Percentiles rank a stretch among this genome's conserved stretches.
Evolutionary conservation across 1,140 invertebrate genomes (phyloP).

Genomic region (Leptonema lineaticorne): DNA sequence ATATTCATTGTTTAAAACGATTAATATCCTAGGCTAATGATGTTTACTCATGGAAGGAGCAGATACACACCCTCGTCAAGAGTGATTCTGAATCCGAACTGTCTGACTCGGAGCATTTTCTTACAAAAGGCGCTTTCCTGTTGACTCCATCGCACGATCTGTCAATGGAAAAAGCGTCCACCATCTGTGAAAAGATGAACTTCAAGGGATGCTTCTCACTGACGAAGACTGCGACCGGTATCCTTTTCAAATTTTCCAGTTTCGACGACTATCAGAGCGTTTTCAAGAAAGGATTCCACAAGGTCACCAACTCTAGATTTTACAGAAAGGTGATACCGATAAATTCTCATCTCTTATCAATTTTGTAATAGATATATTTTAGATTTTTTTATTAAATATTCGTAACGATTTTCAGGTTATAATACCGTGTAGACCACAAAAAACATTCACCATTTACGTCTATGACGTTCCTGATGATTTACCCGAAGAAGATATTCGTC

Average conservation of each 20-base stretch:
- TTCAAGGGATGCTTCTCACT: constrained; percentile 81
- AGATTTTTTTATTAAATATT: constrained; percentile 30
- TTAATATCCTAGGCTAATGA: constrained; percentile 42
- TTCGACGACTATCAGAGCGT: constrained; percentile 82
- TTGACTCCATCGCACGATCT: constrained; percentile 80
- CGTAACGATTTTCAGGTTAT: constrained; percentile 70
- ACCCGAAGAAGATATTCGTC: constrained; percentile 78
- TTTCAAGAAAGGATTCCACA: constrained; percentile 83
- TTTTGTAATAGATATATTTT: not conserved
- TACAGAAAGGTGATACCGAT: constrained; percentile 69
- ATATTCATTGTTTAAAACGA: not conserved
- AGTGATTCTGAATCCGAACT: constrained; percentile 66
- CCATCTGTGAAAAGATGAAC: constrained; percentile 84
- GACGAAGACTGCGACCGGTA: constrained; percentile 83
- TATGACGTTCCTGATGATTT: constrained; percentile 79
- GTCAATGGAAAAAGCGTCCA: constrained; percentile 79
- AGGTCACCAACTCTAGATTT: constrained; percentile 74
- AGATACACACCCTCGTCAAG: constrained; percentile 56
- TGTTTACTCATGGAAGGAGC: constrained; percentile 56
- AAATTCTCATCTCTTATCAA: not conserved
- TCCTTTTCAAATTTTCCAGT: constrained; percentile 82
- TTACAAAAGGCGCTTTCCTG: constrained; percentile 75
- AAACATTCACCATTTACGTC: constrained; percentile 78
- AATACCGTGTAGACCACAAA: constrained; percentile 78
- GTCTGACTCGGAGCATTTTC: constrained; percentile 64